Percentiles rank a stretch among this genome's conserved stretches.
These are phyloP conservation scores for Torymus aiolomorphi DNA, from an alignment of 2,888 invertebrate genomes.

Conservation along the genomic window DNA sequence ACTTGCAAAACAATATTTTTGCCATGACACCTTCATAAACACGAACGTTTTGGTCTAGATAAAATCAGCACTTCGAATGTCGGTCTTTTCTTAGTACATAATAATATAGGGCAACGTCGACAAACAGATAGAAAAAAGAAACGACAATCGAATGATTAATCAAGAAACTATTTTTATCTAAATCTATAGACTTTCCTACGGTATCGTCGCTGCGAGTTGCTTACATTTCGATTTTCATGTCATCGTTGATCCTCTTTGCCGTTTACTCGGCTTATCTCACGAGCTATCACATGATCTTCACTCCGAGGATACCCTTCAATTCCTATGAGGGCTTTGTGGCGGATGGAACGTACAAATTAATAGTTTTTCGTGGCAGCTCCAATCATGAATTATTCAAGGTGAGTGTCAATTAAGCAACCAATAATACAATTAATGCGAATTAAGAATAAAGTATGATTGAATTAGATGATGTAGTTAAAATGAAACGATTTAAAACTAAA, in stretches of 20 bases:
- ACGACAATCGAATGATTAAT: neutral
- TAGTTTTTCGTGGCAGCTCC: constrained; percentile 47
- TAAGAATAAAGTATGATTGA: too few species aligned
- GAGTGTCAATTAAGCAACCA: neutral
- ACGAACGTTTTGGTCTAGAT: too few species aligned
- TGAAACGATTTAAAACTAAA: neutral
- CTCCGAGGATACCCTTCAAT: constrained; percentile 58
- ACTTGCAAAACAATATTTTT: too few species aligned
- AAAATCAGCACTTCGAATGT: too few species aligned
- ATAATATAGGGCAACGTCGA: too few species aligned
- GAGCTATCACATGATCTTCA: constrained; percentile 59
- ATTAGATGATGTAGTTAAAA: neutral
- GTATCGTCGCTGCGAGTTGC: constrained; percentile 57
- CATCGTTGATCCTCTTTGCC: constrained; percentile 57
- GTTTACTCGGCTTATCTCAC: constrained; percentile 63
- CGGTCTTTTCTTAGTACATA: too few species aligned
- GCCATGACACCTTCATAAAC: too few species aligned
- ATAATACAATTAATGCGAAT: too few species aligned
- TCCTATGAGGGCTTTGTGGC: constrained; percentile 58
- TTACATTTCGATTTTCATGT: constrained; percentile 60
- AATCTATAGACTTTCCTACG: constrained; percentile 56
- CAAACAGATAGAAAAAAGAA: too few species aligned
- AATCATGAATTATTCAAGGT: constrained; percentile 57
- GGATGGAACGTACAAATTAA: constrained; percentile 60
- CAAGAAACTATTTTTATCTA: neutral